Conservation (phyloP, 1,140 invertebrate species). For the Octopus sinensis region DNA sequence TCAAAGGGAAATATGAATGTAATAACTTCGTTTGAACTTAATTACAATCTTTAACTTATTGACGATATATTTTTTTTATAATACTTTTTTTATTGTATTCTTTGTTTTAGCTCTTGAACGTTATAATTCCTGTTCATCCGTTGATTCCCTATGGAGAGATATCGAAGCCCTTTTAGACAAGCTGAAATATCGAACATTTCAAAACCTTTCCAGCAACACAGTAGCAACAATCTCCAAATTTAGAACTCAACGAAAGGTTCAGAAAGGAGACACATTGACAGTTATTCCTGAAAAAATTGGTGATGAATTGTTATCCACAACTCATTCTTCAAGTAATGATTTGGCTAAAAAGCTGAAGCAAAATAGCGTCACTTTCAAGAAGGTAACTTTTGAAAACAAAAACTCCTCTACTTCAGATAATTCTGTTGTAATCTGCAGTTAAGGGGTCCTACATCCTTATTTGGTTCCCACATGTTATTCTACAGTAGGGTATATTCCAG, state of each 20-base stretch:
- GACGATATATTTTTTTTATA: neutral
- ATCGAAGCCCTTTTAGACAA: neutral
- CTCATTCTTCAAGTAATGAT: too few species aligned
- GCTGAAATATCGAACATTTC: neutral
- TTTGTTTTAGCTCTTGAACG: neutral
- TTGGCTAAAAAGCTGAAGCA: too few species aligned
- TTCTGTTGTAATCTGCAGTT: too few species aligned
- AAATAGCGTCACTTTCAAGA: too few species aligned
- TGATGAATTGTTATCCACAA: neutral
- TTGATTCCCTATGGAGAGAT: neutral
- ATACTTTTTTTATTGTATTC: neutral
- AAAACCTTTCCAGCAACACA: neutral
- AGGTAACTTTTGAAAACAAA: too few species aligned
- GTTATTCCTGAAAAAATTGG: conserved; percentile 3
- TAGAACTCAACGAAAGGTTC: neutral
- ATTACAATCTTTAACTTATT: too few species aligned
- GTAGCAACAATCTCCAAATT: neutral
- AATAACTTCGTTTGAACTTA: too few species aligned
- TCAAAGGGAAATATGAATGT: too few species aligned
- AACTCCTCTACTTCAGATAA: too few species aligned
- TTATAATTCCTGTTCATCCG: neutral
- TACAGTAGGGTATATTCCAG: too few species aligned
- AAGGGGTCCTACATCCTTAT: too few species aligned
- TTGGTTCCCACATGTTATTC: too few species aligned
- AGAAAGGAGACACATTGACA: neutral